These are phyloP conservation scores for Brachylomia viminalis DNA, from an alignment of 2,888 invertebrate species.

Conservation along the genomic window DNA sequence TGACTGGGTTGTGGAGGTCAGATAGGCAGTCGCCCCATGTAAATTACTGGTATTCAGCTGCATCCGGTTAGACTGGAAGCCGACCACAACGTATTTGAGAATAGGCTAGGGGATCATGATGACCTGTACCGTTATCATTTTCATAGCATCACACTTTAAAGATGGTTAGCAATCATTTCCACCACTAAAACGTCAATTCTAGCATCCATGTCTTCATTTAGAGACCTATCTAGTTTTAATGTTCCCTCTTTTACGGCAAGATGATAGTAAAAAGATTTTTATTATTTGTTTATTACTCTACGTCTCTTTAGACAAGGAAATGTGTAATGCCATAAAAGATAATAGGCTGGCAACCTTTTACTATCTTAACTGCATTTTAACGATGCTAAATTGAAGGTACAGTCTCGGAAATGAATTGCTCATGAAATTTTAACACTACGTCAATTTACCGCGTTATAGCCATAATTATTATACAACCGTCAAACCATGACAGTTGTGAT, in stretches of 20 bases:
- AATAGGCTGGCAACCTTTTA: constrained; percentile 4
- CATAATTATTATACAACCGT: neutral
- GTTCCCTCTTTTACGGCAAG: constrained; percentile 15
- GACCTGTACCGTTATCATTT: neutral
- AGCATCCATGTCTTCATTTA: constrained; percentile 11
- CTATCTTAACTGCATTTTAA: neutral
- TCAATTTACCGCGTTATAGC: too few species aligned
- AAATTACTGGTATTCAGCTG: neutral
- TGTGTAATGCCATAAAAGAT: constrained; percentile 25
- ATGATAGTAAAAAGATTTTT: constrained; percentile 37
- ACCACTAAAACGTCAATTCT: neutral
- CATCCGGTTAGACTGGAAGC: neutral
- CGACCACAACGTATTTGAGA: too few species aligned
- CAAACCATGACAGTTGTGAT: neutral
- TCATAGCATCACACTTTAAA: neutral
- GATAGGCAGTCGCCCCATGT: too few species aligned
- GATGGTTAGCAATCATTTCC: neutral
- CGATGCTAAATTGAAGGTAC: neutral
- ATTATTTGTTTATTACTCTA: constrained; percentile 33
- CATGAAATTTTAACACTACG: too few species aligned
- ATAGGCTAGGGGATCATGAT: too few species aligned
- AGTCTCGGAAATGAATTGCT: neutral
- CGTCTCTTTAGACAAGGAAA: constrained; percentile 32
- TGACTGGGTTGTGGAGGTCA: too few species aligned
- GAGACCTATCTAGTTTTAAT: constrained; percentile 15